Percentiles rank a stretch among this genome's conserved stretches.
phyloP scores from a whole-genome alignment of 2,113 vertebrate genomes.

The Pseudopipra pipra region DNA sequence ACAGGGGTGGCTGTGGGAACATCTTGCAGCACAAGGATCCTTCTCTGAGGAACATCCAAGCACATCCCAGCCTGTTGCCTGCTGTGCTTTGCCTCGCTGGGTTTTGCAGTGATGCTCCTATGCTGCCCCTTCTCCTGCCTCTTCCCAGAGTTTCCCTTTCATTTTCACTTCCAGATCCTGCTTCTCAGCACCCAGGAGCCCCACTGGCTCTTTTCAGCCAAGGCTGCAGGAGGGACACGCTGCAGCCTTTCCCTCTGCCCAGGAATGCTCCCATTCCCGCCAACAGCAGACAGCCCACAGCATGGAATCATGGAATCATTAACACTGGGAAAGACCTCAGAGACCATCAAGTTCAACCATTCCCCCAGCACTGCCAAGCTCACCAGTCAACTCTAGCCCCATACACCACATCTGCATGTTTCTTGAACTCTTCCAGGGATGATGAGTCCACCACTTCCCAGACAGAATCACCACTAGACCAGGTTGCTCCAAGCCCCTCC shows the following conservation, averaged over 20 bases:
- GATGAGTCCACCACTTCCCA: not conserved
- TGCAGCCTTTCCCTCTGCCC: not conserved
- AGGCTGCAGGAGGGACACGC: not conserved
- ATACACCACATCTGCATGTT: not conserved
- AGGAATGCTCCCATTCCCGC: not conserved
- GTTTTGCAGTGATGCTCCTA: not conserved
- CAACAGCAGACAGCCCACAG: not conserved
- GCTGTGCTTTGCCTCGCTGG: accelerated
- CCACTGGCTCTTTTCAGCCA: not conserved
- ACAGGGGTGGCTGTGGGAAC: not conserved
- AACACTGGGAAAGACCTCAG: not conserved
- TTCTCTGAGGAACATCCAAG: not conserved
- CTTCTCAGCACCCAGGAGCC: not conserved
- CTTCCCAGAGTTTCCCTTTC: not conserved
- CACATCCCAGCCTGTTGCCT: not conserved
- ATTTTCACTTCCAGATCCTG: constrained; percentile 1
- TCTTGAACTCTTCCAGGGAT: not conserved
- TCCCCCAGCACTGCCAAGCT: not conserved
- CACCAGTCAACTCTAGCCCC: not conserved
- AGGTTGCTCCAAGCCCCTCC: too few species aligned
- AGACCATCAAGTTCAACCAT: not conserved
- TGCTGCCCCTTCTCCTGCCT: not conserved
- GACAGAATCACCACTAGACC: not conserved
- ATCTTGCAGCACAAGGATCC: not conserved
- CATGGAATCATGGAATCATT: not conserved